A percentile compares a stretch with the other conserved stretches of the same genome.
Evolutionary conservation across 2,797 vertebrate species (phyloP).

Genomic region (Sebastes taczanowskii): DNA sequence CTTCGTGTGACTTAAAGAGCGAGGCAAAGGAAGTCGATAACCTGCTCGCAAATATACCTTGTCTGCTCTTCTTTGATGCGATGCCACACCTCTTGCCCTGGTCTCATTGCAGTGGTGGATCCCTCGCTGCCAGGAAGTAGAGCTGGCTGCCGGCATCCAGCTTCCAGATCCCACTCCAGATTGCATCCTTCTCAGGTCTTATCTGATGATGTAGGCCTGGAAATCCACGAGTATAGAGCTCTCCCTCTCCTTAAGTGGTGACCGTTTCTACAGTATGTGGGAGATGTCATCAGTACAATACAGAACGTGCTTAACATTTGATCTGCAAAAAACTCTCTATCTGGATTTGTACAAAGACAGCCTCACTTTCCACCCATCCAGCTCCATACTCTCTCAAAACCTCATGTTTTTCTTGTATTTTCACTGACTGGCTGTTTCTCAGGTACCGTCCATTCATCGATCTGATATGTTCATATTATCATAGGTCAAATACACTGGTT

Average conservation of each 20-base stretch:
- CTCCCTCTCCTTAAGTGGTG: not conserved
- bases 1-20: slow-evolving; percentile 30
- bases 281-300: not conserved
- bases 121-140: not conserved
- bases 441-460: not conserved
- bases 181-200: not conserved
- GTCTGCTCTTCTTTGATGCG: slow-evolving; percentile 3
- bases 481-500: not conserved
- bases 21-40: slow-evolving; percentile 23
- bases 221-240: not conserved
- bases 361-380: not conserved
- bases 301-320: not conserved
- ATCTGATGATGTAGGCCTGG: not conserved
- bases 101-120: not conserved
- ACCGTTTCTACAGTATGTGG: not conserved
- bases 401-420: not conserved
- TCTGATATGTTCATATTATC: not conserved
- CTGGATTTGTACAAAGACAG: not conserved
- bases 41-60: not conserved
- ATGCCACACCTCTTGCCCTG: not conserved
- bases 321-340: not conserved
- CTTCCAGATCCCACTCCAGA: not conserved
- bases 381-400: not conserved
- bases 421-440: not conserved
- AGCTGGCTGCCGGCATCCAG: not conserved